Base-by-base conservation (phyloP, 2,797 vertebrate species). In the Acanthurus tractus region DNA sequence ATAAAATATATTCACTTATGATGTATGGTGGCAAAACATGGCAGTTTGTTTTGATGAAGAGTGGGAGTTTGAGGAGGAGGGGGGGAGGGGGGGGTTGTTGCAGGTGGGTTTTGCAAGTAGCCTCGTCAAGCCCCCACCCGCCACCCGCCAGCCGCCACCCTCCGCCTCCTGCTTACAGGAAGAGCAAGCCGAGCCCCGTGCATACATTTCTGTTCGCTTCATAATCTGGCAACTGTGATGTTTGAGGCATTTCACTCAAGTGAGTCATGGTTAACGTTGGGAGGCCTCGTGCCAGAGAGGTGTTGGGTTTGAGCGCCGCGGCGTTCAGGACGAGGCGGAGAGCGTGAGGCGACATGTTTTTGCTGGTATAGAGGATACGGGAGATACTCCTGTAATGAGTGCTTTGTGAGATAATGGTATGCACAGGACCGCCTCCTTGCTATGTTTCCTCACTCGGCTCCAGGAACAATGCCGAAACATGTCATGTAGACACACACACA, bases 271-370 rank as follows among this genome's bases (percentile, higher is more conserved):
- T 72, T 87, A 52, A 87, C 93, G 74, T n/a, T 11, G 54, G 54
- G 29, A 34, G 83, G 81, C 68, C 18, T 6, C 2, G 64, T 90
- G 90, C 89, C 88, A 91, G 63, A 82, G 84, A 92, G 87, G 81
- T 84, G 88, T 75, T 82, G 82, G 85, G 83, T 85, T 87, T 76
- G 86, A 88, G 86, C 4, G 84, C 82, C 44, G 83, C 71, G 23
- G 87, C 22, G 83, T 67, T 88, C 76, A 75, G 87, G 86, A 55
- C 71, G 83, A 76, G 79, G 76, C 44, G 48, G 68, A 56, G 87
- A 92, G 91, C 93, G 42, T 95, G 94, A 96, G 93, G 88, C 74
- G 88, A 95, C 94, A 93, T 93, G 94, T 93, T 81, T 81, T 38
- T 77, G 82, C 87, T 90, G 91, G 83, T 90, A 83, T 85, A 88